Evolutionary conservation across 2,113 vertebrate species (phyloP), one percentile per base, ranked within the genome.

Genomic region (Antechinus flavipes): DNA sequence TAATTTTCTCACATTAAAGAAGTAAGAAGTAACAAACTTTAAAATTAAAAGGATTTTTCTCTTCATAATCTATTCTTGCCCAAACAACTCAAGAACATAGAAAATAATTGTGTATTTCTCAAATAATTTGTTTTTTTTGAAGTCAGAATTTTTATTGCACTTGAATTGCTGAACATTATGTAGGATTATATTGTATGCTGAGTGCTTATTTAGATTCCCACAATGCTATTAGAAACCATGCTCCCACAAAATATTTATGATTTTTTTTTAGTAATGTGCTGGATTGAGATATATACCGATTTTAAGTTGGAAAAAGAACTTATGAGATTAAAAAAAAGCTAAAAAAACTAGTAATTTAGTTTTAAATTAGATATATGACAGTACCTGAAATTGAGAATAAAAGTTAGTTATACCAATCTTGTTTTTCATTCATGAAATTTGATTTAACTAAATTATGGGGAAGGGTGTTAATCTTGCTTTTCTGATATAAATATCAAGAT

Each of bases 1-100:
- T 93, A 42, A 94, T 93, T 95, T 96, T 4, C 52, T 52, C 11
- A 8, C 90, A 90, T 91, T 91, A 16, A 95, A 52, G 22, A 1
- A 90, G 26, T 55, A 84, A 91, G 93, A 91, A 89, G 50, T 61
- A 54, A 30, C 93, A 19, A 22, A 49, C 19, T 52, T 94, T 96
- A 90, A 76, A 84, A 93, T 55, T 27, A 93, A 16, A 93, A 93
- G 2, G 84, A 54, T 84, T 84, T 47, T 84, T 84, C n/a, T 84
- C 2, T 84, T 42, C 68, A 84, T 84, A 84, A 84, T 42, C 6
- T 68, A 35, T 53, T 47, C 24, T 89, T 76, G 35, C n/a, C 35
- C 54, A 94, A 89, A 68, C 10, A 54, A 89, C 53, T 1, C 9
- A 47, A n/a, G 23, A 22, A 11, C 0, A 92, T 47, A n/a, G 94